Conservation (phyloP, 1,140 invertebrate species). For the Dreissena polymorpha region DNA sequence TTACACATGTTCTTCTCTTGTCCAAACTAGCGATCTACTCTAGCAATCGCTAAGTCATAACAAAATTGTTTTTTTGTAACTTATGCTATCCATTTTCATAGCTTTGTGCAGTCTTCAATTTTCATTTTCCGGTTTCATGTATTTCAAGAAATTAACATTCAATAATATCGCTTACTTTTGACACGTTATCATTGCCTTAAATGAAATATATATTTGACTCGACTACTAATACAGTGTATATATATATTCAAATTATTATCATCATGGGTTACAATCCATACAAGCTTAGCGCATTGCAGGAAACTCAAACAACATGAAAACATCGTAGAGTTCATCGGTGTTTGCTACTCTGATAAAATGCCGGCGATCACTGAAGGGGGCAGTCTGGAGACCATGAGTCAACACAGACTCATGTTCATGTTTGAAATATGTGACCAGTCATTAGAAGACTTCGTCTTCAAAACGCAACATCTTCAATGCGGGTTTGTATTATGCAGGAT, state of each 20-base stretch:
- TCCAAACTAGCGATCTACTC: no score
- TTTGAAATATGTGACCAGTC: conserved; percentile 24
- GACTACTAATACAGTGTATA: no score
- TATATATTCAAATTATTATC: no score
- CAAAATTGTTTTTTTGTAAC: no score
- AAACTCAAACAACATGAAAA: conserved; percentile 28
- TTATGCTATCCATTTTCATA: neutral
- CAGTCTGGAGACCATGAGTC: neutral
- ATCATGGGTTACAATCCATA: no score
- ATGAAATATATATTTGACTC: no score
- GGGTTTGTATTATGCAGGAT: conserved; percentile 11
- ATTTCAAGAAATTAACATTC: no score
- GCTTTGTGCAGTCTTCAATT: neutral
- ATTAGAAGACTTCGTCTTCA: conserved; percentile 15
- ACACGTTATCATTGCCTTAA: no score
- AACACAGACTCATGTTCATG: conserved; percentile 10
- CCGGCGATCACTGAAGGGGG: neutral
- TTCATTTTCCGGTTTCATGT: neutral
- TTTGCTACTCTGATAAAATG: conserved; percentile 5
- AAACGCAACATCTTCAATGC: conserved; percentile 21
- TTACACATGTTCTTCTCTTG: neutral
- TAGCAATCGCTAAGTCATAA: no score
- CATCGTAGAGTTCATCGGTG: conserved; percentile 31
- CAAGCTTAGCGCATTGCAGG: neutral
- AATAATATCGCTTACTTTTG: no score